Conservation (phyloP, 2,797 vertebrate genomes). For the Phataginus tetradactyla region DNA sequence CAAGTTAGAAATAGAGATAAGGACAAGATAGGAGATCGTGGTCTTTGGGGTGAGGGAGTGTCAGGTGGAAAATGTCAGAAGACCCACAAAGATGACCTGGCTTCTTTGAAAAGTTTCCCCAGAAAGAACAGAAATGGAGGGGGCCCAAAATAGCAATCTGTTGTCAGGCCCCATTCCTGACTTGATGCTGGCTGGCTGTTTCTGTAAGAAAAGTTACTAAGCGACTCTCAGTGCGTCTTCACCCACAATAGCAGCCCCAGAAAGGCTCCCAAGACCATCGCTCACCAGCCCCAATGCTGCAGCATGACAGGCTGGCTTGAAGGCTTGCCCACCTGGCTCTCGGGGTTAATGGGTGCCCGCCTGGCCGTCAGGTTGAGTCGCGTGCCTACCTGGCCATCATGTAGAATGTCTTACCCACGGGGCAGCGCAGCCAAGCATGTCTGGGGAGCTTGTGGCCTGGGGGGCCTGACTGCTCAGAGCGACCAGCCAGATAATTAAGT, state of each 20-base stretch:
- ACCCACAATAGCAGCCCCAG: neutral
- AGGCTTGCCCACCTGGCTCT: too few relatives aligned
- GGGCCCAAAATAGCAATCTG: fast-evolving
- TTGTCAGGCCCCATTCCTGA: neutral
- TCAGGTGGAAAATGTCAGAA: neutral
- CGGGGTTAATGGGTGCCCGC: too few relatives aligned
- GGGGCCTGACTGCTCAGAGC: fast-evolving
- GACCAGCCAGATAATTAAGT: neutral
- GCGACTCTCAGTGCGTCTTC: neutral
- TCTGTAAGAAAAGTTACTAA: neutral
- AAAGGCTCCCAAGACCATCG: neutral
- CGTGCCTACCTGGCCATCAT: too few relatives aligned
- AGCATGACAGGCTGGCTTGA: too few relatives aligned
- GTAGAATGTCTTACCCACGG: too few relatives aligned
- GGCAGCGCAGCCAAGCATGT: too few relatives aligned
- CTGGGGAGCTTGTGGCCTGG: neutral
- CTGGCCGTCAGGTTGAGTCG: too few relatives aligned
- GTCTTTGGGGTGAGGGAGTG: neutral
- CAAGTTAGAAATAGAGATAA: neutral
- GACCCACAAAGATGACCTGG: fast-evolving
- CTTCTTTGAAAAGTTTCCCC: neutral
- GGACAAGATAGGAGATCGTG: neutral
- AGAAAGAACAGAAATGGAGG: fast-evolving
- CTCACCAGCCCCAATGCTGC: neutral
- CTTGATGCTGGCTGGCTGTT: neutral